Base-by-base conservation (phyloP, 2,888 invertebrate genomes). In the Aphidius colemani region DNA sequence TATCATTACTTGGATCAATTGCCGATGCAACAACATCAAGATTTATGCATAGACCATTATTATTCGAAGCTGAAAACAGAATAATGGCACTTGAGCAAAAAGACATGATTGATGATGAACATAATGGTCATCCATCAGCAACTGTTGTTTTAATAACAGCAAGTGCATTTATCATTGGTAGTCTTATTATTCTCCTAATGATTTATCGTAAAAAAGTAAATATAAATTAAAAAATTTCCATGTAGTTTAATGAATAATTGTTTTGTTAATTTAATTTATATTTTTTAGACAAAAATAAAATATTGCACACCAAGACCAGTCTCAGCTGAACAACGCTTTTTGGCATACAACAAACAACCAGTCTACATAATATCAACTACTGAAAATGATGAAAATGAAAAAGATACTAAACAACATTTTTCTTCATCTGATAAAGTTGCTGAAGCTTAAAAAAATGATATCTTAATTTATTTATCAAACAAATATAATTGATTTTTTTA, bases 161-260 rank as follows among this genome's bases (percentile, higher is more conserved):
- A 7, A 92, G 92, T 6, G 91, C 92, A 0, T 92, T 93, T 75
- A 86, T 93, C 63, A 91, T 93, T 77, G 91, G 91, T 77, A 89
- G 92, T 18, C 85, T 93, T 18, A 88, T 91, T 41, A 88, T 93
- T 5, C 85, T 92, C 10, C 86, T 93, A 3, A 89, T 92, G 86
- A 82, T 93, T 10, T 92, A 93, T 79, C 87, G 90, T 9, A 86
- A 87, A 75, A 87, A 87, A 80, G 86, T 85, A 61, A 55, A 50
- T 57, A 18, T 13, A 13, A n/a, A n/a, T n/a, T n/a, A n/a, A n/a
- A n/a, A n/a, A n/a, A n/a, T n/a, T n/a, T n/a, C n/a, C n/a, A n/a
- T n/a, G n/a, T n/a, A n/a, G n/a, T n/a, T n/a, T n/a, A n/a, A n/a
- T n/a, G n/a, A 18, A 18, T 18, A 18, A 18, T 18, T 2, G 13